Percentiles rank a stretch among this genome's conserved stretches.
Conservation (phyloP, 1,140 invertebrate genomes). For the Schlechtendalia chinensis region DNA sequence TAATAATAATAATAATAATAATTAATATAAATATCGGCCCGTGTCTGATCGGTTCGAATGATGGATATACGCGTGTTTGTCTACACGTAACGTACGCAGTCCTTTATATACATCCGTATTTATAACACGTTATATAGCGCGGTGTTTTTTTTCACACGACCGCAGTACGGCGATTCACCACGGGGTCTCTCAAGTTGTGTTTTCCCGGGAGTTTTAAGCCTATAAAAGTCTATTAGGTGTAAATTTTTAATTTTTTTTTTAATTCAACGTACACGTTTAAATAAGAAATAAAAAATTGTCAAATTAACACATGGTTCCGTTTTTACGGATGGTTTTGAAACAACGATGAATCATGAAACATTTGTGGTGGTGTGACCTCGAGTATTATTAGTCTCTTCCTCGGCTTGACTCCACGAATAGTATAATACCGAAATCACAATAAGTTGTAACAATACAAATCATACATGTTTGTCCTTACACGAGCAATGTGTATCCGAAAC, state of each 20-base stretch:
- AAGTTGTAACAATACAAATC: not conserved
- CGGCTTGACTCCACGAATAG: not conserved
- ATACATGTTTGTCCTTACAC: not conserved
- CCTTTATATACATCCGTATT: not conserved
- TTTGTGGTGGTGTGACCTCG: not conserved
- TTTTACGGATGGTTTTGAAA: no score
- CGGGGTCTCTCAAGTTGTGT: no score
- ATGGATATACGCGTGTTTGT: not conserved
- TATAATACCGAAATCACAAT: not conserved
- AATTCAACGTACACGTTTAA: no score
- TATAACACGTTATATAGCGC: no score
- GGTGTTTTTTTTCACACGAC: no score
- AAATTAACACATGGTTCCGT: no score
- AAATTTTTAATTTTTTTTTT: no score
- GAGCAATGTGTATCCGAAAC: no score
- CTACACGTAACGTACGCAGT: not conserved
- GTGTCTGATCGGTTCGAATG: not conserved
- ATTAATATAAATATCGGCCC: conserved; percentile 13
- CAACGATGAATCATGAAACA: not conserved
- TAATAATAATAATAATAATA: not conserved
- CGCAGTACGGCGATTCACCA: no score
- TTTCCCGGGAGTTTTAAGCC: no score
- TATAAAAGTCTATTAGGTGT: no score
- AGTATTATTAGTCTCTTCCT: not conserved
- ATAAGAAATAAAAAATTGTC: no score